A percentile compares a stretch with the other conserved stretches of the same genome.
These are phyloP conservation scores for Cerceris ruficornis DNA, from an alignment of 2,888 invertebrate species.

Conservation along the genomic window DNA sequence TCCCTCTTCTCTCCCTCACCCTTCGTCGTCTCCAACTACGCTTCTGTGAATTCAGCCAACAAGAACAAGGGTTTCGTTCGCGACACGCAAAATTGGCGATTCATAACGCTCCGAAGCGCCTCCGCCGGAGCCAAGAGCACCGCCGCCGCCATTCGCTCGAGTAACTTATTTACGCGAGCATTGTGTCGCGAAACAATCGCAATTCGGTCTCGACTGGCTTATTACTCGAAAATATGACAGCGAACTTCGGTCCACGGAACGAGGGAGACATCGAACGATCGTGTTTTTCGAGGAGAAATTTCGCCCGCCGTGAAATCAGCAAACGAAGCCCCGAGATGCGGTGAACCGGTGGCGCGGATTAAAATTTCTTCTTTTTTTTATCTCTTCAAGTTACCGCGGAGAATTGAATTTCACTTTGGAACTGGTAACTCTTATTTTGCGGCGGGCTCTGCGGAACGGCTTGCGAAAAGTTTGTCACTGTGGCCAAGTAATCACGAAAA, in stretches of 20 bases:
- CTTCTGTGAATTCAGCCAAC: not conserved
- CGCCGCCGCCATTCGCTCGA: not conserved
- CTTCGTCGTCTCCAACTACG: too few relatives aligned
- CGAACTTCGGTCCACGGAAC: not conserved
- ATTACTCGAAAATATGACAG: conserved; percentile 1
- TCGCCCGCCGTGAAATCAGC: not conserved
- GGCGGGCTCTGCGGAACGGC: too few relatives aligned
- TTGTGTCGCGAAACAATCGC: conserved; percentile 32
- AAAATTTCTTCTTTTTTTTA: too few relatives aligned
- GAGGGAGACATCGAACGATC: not conserved
- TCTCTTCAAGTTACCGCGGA: too few relatives aligned
- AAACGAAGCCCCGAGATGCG: too few relatives aligned
- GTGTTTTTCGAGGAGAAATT: not conserved
- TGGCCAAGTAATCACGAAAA: not conserved
- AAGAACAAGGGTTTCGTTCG: not conserved
- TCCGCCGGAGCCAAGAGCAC: not conserved
- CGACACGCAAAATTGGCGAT: conserved; percentile 30
- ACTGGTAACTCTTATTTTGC: too few relatives aligned
- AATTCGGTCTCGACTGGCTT: not conserved
- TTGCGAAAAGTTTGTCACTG: too few relatives aligned
- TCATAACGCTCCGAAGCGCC: conserved; percentile 21
- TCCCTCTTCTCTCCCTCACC: too few relatives aligned
- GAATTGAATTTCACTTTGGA: too few relatives aligned
- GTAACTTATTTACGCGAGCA: conserved; percentile 24
- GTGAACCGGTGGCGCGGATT: too few relatives aligned